phyloP scores from a whole-genome alignment of 2,113 vertebrate species.

The Mandrillus leucophaeus region DNA sequence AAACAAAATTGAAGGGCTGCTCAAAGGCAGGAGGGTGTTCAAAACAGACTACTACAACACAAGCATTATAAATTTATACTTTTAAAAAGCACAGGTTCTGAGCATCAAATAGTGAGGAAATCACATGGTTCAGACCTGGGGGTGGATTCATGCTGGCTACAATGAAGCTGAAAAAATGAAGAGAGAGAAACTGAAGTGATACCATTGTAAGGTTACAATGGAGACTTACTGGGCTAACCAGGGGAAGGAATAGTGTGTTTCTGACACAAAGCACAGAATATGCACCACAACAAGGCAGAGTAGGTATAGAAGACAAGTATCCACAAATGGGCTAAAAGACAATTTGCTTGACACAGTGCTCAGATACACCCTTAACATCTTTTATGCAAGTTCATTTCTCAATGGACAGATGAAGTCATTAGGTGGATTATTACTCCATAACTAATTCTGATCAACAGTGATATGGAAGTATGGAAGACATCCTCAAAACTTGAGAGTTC shows the following conservation, averaged over 20 bases:
- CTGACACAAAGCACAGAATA: neutral
- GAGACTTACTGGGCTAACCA: neutral
- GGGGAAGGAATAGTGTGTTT: neutral
- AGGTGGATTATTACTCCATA: neutral
- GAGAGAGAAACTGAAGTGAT: neutral
- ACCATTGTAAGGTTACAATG: neutral
- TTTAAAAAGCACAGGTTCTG: neutral
- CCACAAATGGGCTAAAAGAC: neutral
- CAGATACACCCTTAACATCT: neutral
- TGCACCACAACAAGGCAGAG: neutral
- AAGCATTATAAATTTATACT: neutral
- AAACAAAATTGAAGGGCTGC: neutral
- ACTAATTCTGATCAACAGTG: neutral
- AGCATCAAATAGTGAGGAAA: neutral
- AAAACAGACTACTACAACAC: neutral
- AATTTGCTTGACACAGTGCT: neutral
- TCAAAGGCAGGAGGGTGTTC: neutral
- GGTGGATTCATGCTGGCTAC: neutral
- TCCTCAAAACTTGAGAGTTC: neutral
- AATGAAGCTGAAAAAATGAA: neutral
- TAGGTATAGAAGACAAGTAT: neutral
- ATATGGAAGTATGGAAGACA: neutral
- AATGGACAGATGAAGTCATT: neutral
- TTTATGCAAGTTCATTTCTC: neutral
- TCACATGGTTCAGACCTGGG: neutral